Evolutionary conservation across 2,888 invertebrate species (phyloP), one percentile per base, ranked within the genome.

Genomic region (Drosophila robusta): DNA sequence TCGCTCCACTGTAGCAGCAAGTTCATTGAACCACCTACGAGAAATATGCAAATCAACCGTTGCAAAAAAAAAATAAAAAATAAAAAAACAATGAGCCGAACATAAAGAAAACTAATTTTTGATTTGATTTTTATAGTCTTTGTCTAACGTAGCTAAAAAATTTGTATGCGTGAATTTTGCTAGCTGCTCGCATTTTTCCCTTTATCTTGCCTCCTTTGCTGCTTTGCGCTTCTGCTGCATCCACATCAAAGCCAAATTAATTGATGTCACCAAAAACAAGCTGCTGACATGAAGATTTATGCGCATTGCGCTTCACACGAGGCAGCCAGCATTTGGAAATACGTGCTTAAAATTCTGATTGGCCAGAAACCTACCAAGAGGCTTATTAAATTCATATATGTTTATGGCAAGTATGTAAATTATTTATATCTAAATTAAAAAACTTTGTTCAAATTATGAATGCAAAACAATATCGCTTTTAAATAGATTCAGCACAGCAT

Each of bases 11-110:
- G 41, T 61, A 32, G 49, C 66, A 75, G 70, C 84, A 87, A 88
- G 86, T 86, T 86, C 86, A 86, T 78, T 86, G 86, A 86, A 86
- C 88, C 88, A 80, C 87, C 87, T 87, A 86, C 87, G 84, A 78
- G 72, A 78, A 86, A 87, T 88, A 87, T 88, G 87, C 86, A 88
- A 87, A 87, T 87, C 70, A 65, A 58, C 56, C 47, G 61, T 68
- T 84, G 84, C 83, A 76, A 87, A 80, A 76, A 75, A 51, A 62
- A 22, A 41, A 52, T 49, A 57, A 38, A 67, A 52, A 46, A 65
- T 54, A 64, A 46, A 63, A 67, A 70, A 57, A 66, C 79, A 70
- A 75, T 75, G 62, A 67, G 55, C 63, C 44, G 66, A 70, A 72
- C 68, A 75, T 69, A 82, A 78, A 75, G 69, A 78, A 87, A 87